Evolutionary conservation across 2,113 vertebrate genomes (phyloP).

Genomic region (Sisor rabdophorus): DNA sequence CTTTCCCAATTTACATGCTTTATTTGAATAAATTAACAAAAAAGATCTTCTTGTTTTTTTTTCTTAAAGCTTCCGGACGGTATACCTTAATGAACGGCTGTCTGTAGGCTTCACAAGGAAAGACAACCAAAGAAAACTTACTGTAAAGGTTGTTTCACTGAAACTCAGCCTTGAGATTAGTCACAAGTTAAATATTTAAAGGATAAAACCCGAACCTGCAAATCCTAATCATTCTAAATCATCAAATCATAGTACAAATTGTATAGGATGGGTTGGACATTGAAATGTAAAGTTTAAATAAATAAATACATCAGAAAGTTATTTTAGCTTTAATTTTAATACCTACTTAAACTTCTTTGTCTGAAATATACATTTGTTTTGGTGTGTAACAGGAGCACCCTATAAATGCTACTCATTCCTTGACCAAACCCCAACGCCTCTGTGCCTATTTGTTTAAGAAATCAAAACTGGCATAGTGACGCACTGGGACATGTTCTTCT

Average conservation of each 20-base stretch:
- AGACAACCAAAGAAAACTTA: not conserved
- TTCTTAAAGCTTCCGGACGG: no score
- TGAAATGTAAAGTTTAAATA: no score
- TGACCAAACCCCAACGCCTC: not conserved
- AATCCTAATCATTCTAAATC: not conserved
- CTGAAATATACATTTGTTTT: not conserved
- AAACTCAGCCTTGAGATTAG: not conserved
- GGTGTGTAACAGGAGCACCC: no score
- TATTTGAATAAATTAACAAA: no score
- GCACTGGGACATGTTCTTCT: conserved; percentile 6
- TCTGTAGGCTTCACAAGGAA: no score
- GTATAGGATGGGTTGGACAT: not conserved
- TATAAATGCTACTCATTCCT: not conserved
- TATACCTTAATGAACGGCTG: no score
- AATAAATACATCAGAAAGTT: not conserved
- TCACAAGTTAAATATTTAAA: not conserved
- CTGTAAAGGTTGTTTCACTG: not conserved
- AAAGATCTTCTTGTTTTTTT: no score
- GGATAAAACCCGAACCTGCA: not conserved
- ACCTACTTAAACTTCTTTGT: not conserved
- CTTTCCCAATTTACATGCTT: no score
- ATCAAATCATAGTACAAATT: not conserved
- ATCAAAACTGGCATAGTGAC: not conserved
- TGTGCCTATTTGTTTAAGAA: not conserved
- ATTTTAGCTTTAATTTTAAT: not conserved